These are phyloP conservation scores for Aurelia aurita DNA, from an alignment of 30 jellyfish, hydroid and myxozoan species.

Conservation along the genomic window DNA sequence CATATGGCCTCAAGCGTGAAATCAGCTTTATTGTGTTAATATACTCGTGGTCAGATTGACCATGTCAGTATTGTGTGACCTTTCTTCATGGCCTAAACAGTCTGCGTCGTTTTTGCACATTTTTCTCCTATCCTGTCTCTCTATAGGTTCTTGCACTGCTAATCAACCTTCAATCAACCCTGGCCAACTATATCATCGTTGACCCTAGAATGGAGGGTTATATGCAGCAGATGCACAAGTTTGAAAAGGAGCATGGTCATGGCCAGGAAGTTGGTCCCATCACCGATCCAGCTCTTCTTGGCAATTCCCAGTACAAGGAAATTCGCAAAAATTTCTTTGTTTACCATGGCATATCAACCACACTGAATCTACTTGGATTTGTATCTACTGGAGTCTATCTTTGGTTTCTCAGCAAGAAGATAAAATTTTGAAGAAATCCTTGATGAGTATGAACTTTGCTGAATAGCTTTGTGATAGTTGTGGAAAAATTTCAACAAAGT, in stretches of 20 bases:
- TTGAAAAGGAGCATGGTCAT: constrained; percentile 77
- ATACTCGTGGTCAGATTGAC: too few relatives aligned
- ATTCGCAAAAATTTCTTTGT: constrained; percentile 59
- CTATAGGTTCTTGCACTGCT: constrained; percentile 56
- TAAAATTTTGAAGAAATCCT: not conserved
- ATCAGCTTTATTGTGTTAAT: too few relatives aligned
- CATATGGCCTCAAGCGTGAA: too few relatives aligned
- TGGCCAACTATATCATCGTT: constrained; percentile 38
- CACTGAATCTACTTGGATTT: constrained; percentile 60
- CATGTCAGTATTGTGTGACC: too few relatives aligned
- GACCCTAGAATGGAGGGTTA: constrained; percentile 55
- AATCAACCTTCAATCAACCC: constrained; percentile 30
- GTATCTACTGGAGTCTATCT: constrained; percentile 58
- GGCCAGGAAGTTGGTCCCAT: constrained; percentile 82
- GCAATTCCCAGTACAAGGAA: constrained; percentile 57
- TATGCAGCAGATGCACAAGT: constrained; percentile 63
- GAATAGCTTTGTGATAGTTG: not conserved
- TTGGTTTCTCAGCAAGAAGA: constrained; percentile 63
- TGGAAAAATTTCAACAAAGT: not conserved
- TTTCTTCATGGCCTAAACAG: too few relatives aligned
- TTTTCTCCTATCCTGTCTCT: not conserved
- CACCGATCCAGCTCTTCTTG: constrained; percentile 47
- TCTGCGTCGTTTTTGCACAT: not conserved
- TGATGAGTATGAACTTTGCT: not conserved
- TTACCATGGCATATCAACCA: constrained; percentile 70